Evolutionary conservation across 2,888 invertebrate genomes (phyloP), one percentile per base, ranked within the genome.

Genomic region (Trichacis sp.): DNA sequence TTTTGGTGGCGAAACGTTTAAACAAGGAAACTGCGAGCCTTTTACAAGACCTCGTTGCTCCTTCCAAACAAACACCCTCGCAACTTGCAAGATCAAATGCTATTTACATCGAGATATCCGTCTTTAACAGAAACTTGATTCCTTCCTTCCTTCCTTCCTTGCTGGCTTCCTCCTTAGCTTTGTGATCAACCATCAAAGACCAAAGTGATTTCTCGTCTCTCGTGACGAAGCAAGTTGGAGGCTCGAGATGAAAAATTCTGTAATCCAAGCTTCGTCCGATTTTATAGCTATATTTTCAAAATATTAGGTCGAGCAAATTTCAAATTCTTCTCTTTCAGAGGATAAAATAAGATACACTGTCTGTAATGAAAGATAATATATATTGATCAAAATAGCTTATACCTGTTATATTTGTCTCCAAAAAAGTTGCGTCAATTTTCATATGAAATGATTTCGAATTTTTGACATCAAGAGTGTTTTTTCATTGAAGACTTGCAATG

Each of bases 141-240:
- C 48, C 36, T 46, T 5, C 8, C 19, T 58, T 40, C 38, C 51
- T 40, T 48, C 51, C 57, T 48, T 49, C 49, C 61, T 60, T 51
- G 48, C 55, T 38, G 33, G 54, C 55, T 61, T 67, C 59, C 63
- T 62, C 58, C 54, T 42, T 29, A 53, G 50, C 58, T 50, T 63
- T 60, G 40, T 58, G 56, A 58, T 61, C 45, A 63, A 58, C 65
- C 60, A 62, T 68, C 66, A 62, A 60, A 62, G 62, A 54, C 51
- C 18, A 33, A 46, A 42, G 50, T 19, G 40, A 58, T 58, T 70
- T 64, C 49, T 57, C 59, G 36, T 15, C 40, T 40, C 6, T 40
- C 6, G 29, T 40, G 51, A 58, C 15, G 40, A 51, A 36, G 14
- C 42, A 42, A 63, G 12, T 12, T 20, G 36, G 54, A 38, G 52